Evolutionary conservation across 2,888 invertebrate species (phyloP).

Genomic region (Polyommatus iphigenia): DNA sequence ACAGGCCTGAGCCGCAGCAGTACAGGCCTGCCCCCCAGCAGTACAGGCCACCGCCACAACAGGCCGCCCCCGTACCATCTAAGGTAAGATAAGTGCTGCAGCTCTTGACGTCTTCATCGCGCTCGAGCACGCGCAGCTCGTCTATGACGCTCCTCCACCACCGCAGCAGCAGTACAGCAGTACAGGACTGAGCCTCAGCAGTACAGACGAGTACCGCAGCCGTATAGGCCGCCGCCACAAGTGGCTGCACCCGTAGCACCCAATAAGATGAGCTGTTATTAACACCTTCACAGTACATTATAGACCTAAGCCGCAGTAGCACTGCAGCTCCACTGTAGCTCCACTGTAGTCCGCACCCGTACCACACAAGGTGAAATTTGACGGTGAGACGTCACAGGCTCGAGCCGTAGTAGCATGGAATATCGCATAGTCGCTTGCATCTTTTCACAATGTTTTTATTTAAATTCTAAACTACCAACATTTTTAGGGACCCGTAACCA

Average conservation of each 20-base stretch:
- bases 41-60: conserved; percentile 47
- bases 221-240: conserved; percentile 44
- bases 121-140: conserved; percentile 41
- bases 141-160: conserved; percentile 41
- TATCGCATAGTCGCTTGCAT: too few relatives aligned
- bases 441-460: too few relatives aligned
- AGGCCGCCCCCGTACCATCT: conserved; percentile 60
- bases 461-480: too few relatives aligned
- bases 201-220: conserved; percentile 42
- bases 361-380: conserved; percentile 58
- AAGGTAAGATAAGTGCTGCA: conserved; percentile 50
- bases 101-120: conserved; percentile 37
- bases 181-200: conserved; percentile 49
- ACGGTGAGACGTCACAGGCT: too few relatives aligned
- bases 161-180: conserved; percentile 48
- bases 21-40: conserved; percentile 44
- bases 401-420: conserved; percentile 40
- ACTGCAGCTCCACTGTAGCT: conserved; percentile 40
- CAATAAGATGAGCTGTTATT: conserved; percentile 44
- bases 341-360: conserved; percentile 51
- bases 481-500: too few relatives aligned
- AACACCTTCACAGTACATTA: conserved; percentile 26
- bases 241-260: conserved; percentile 60
- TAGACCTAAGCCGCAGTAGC: conserved; percentile 34
- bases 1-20: conserved; percentile 48